Evolutionary conservation across 92 coral and sea anemone species (phyloP).

Genomic region (Pocillopora meandrina): DNA sequence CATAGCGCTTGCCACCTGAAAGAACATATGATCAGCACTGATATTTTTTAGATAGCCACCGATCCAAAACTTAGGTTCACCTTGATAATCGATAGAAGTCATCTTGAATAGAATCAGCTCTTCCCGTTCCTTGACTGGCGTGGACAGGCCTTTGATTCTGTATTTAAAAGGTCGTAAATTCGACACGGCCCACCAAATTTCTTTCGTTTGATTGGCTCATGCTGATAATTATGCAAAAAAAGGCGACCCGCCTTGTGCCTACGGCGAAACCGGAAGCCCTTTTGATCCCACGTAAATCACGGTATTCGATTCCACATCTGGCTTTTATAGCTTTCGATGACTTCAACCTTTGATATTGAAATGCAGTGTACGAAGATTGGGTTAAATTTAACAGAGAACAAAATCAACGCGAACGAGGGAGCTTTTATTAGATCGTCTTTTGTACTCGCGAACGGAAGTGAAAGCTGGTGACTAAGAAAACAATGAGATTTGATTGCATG

Average conservation of each 20-base stretch:
- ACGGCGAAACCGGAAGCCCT: constrained; percentile 31
- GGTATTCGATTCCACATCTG: background rate
- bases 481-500: no score
- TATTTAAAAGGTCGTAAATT: constrained; percentile 21
- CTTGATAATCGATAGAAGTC: constrained; percentile 62
- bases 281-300: background rate
- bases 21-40: background rate
- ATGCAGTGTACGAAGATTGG: no score
- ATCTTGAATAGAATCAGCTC: constrained; percentile 14
- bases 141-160: background rate
- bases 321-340: background rate
- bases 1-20: constrained; percentile 89
- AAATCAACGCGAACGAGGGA: no score
- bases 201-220: constrained; percentile 34
- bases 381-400: no score
- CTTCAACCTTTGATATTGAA: background rate
- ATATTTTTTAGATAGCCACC: background rate
- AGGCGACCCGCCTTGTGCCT: background rate
- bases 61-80: constrained; percentile 11
- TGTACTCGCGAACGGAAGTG: no score
- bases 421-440: no score
- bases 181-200: constrained; percentile 15
- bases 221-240: constrained; percentile 4
- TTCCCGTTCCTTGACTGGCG: constrained; percentile 6
- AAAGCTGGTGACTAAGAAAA: no score